A percentile compares a stretch with the other conserved stretches of the same genome.
phyloP scores from a whole-genome alignment of 2,888 invertebrate genomes.

The Limnephilus auricula region DNA sequence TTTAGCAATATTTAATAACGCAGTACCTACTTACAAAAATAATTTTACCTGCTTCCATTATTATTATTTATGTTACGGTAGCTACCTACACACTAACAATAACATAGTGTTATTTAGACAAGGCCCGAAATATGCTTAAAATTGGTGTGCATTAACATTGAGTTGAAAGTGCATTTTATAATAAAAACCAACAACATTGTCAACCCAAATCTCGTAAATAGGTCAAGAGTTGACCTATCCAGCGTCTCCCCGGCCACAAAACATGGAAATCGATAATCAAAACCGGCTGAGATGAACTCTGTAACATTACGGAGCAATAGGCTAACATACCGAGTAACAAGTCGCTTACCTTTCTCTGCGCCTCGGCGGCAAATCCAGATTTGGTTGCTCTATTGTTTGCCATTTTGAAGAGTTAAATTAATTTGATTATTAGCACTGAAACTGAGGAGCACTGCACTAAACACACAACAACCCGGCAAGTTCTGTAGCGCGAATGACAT shows the following conservation, averaged over 20 bases:
- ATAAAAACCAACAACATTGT: neutral
- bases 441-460: constrained; percentile 52
- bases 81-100: neutral
- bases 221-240: constrained; percentile 61
- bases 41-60: neutral
- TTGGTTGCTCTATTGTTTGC: constrained; percentile 91
- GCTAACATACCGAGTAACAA: constrained; percentile 6
- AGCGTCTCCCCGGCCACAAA: constrained; percentile 39
- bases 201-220: constrained; percentile 57
- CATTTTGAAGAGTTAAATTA: constrained; percentile 74
- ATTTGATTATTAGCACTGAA: constrained; percentile 38
- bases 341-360: constrained; percentile 89
- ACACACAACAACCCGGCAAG: constrained; percentile 36
- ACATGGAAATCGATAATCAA: constrained; percentile 55
- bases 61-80: neutral
- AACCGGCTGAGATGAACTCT: constrained; percentile 27
- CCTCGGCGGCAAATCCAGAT: constrained; percentile 97
- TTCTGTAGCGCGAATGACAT: constrained; percentile 53
- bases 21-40: neutral
- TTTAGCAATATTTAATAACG: neutral
- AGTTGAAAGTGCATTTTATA: neutral
- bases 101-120: neutral
- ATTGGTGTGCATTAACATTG: neutral
- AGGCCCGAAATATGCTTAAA: neutral
- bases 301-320: neutral